Base-by-base conservation (phyloP, 2,888 invertebrate genomes). In the Drosophila infuscata region DNA sequence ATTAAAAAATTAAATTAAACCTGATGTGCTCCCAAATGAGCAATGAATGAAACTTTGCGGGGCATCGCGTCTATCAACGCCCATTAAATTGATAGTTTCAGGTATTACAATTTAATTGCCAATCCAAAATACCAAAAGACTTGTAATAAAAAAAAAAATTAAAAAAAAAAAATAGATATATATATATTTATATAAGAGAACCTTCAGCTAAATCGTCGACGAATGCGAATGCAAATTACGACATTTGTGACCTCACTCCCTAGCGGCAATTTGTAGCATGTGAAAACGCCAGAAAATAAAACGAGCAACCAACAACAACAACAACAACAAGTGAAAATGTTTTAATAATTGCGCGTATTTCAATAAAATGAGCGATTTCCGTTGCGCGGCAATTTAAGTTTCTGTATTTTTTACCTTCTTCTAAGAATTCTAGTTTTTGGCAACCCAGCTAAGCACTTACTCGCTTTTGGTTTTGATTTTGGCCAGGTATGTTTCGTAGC, bases 301-400 rank as follows among this genome's bases (percentile, higher is more conserved):
- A 58, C 41, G 17, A 63, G 30, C 53, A 65, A 54, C n/a, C n/a
- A 36, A 9, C 32, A 25, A 25, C 46, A 57, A 25, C 46, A 67
- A 43, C 53, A 74, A 75, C 57, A 70, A 57, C 68, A 60, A 70
- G 89, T 88, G 84, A 86, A 86, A 89, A 87, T 89, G 82, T 69
- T 89, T 83, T 88, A 88, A 89, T 89, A 87, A 87, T 87, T 89
- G 83, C 78, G 88, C 75, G 78, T 81, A 86, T 82, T 78, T 85
- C 77, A 73, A 73, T 82, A 70, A 88, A 88, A 88, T 88, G 80
- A 88, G 85, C 82, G 75, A 89, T 89, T 89, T 88, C 87, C 87
- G 87, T 82, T 74, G 69, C 69, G 67, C 65, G 63, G 70, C 84
- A 87, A 80, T 82, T 88, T 73, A 57, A 74, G 80, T 74, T 67